phyloP scores from a whole-genome alignment of 2,113 vertebrate species.

The Takifugu flavidus region DNA sequence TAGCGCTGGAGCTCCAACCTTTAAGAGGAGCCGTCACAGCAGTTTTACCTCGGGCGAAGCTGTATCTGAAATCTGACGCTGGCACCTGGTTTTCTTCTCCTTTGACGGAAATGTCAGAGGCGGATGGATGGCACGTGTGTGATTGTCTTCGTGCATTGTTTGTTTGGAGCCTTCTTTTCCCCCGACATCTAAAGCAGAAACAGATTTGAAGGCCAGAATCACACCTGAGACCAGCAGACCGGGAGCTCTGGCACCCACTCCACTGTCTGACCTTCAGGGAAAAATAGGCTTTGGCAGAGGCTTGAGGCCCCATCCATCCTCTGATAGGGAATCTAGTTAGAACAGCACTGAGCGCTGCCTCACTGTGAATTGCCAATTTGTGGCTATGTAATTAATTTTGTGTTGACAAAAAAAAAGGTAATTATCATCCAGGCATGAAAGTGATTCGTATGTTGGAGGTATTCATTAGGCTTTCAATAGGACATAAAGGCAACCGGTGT shows the following conservation, averaged over 20 bases:
- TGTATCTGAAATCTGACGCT: no score
- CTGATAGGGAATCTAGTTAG: constrained; percentile 46
- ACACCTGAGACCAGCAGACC: constrained; percentile 42
- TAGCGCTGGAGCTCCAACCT: no score
- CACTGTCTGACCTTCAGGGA: constrained; percentile 50
- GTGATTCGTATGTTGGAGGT: constrained; percentile 45
- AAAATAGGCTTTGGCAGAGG: constrained; percentile 36
- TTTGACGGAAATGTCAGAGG: constrained; percentile 15
- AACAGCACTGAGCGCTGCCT: constrained; percentile 47
- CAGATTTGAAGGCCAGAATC: constrained; percentile 28
- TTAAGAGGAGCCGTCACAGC: no score
- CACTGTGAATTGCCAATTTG: constrained; percentile 65
- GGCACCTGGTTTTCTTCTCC: not conserved
- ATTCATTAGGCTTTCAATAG: constrained; percentile 43
- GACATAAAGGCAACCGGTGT: constrained; percentile 13
- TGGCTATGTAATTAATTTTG: constrained; percentile 67
- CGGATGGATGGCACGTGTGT: constrained; percentile 24
- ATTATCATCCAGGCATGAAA: constrained; percentile 66
- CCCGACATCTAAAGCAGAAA: constrained; percentile 24
- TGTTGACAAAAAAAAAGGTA: constrained; percentile 48
- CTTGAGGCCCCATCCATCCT: constrained; percentile 49
- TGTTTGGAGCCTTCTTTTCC: constrained; percentile 7
- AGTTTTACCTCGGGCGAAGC: no score
- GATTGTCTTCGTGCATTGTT: constrained; percentile 18
- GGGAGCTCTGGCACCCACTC: constrained; percentile 22